These are phyloP conservation scores for Nesoenas mayeri DNA, from an alignment of 2,113 vertebrate species.

Conservation along the genomic window DNA sequence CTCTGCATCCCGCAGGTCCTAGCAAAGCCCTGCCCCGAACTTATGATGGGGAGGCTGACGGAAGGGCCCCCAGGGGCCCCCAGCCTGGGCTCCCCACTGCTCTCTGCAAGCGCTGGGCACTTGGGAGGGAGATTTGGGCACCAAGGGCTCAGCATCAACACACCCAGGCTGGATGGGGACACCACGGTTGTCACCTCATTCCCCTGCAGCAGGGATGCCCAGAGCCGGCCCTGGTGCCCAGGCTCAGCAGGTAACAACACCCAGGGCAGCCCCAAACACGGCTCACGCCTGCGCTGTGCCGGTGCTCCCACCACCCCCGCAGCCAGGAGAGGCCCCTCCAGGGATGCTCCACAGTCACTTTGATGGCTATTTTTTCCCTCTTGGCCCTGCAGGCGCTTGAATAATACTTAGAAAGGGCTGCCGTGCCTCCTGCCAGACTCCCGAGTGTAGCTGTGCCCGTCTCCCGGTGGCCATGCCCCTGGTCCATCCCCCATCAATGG, in stretches of 20 bases:
- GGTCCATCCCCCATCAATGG: not conserved
- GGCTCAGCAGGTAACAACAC: not conserved
- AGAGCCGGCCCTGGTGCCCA: not conserved
- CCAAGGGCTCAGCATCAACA: not conserved
- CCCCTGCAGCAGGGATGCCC: not conserved
- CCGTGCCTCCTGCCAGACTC: not conserved
- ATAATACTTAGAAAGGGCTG: not conserved
- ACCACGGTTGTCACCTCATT: rapidly evolving
- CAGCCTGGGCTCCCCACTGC: not conserved
- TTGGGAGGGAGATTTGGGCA: not conserved
- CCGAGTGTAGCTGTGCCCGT: rapidly evolving
- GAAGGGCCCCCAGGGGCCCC: not conserved
- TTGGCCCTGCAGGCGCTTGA: rapidly evolving
- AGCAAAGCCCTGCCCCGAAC: rapidly evolving
- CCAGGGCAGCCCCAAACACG: not conserved
- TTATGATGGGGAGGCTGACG: not conserved
- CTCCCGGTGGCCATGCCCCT: not conserved
- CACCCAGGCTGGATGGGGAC: not conserved
- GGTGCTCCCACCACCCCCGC: not conserved
- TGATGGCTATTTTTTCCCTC: not conserved
- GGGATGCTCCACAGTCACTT: not conserved
- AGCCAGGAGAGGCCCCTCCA: not conserved
- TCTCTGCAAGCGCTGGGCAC: not conserved
- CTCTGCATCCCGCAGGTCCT: not conserved
- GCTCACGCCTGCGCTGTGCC: rapidly evolving